Conservation (phyloP, 2,113 vertebrate species). For the Saccopteryx bilineata region DNA sequence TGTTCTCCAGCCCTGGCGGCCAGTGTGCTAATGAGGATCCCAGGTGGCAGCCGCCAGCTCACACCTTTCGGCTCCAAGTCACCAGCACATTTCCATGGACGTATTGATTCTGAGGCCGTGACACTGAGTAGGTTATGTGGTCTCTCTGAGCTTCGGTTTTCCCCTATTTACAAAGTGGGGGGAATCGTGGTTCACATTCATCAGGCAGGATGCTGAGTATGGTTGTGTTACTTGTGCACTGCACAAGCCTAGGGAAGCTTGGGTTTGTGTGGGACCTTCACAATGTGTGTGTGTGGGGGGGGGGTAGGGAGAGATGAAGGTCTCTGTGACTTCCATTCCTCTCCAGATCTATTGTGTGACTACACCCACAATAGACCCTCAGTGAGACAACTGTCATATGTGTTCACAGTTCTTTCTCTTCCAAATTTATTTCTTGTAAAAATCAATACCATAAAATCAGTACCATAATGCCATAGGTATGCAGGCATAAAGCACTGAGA, state of each 20-base stretch:
- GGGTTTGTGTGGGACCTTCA: rapidly evolving
- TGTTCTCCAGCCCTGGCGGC: background rate
- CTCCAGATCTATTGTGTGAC: background rate
- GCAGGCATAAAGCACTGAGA: background rate
- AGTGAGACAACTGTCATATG: rapidly evolving
- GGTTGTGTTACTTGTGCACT: no score
- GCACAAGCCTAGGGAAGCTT: background rate
- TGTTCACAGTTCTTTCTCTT: background rate
- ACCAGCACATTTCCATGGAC: rapidly evolving
- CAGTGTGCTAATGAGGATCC: background rate
- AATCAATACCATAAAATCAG: background rate
- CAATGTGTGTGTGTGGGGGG: rapidly evolving
- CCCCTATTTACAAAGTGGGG: no score
- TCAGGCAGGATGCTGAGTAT: background rate
- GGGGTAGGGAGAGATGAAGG: background rate
- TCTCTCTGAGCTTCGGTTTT: background rate
- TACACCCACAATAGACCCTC: rapidly evolving
- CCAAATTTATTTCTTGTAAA: background rate
- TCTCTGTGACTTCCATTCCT: rapidly evolving
- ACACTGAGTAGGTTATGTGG: background rate
- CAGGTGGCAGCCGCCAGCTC: background rate
- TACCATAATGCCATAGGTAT: background rate
- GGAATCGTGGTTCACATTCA: background rate
- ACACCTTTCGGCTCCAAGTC: background rate
- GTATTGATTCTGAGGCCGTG: background rate